Conservation (phyloP, 2,797 vertebrate genomes). For the Sphenodon punctatus region DNA sequence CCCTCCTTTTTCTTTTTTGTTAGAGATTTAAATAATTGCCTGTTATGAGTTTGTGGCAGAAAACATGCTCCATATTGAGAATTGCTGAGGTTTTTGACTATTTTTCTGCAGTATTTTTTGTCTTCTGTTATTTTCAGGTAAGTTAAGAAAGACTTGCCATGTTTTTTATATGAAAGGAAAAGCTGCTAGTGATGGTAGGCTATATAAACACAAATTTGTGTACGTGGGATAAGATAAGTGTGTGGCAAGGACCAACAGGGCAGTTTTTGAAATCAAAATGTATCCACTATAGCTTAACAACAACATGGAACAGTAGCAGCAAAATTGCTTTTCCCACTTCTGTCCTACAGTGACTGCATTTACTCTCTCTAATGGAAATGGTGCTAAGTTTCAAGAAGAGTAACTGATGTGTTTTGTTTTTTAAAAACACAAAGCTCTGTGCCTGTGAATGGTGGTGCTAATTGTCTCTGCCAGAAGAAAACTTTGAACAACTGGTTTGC, state of each 20-base stretch:
- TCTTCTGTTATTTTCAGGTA: too few relatives aligned
- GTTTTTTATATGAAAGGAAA: too few relatives aligned
- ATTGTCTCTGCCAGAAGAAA: not conserved
- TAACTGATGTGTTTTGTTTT: not conserved
- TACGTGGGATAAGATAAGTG: not conserved
- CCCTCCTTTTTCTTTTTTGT: too few relatives aligned
- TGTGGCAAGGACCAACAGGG: not conserved
- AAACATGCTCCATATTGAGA: too few relatives aligned
- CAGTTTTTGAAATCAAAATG: not conserved
- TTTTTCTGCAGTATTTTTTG: too few relatives aligned
- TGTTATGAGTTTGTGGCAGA: too few relatives aligned
- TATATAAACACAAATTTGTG: not conserved
- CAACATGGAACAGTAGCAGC: not conserved
- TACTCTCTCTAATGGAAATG: not conserved
- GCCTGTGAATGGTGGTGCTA: not conserved
- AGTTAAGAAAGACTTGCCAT: too few relatives aligned
- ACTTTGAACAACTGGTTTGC: not conserved
- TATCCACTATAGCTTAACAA: not conserved
- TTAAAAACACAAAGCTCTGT: not conserved
- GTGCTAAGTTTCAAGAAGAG: not conserved
- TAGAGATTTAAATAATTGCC: too few relatives aligned
- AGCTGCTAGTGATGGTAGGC: rapidly evolving
- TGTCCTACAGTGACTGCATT: not conserved
- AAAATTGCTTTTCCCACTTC: not conserved
- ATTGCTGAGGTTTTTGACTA: too few relatives aligned